These are phyloP conservation scores for Platanista minor DNA, from an alignment of 2,113 vertebrate species.

Conservation along the genomic window DNA sequence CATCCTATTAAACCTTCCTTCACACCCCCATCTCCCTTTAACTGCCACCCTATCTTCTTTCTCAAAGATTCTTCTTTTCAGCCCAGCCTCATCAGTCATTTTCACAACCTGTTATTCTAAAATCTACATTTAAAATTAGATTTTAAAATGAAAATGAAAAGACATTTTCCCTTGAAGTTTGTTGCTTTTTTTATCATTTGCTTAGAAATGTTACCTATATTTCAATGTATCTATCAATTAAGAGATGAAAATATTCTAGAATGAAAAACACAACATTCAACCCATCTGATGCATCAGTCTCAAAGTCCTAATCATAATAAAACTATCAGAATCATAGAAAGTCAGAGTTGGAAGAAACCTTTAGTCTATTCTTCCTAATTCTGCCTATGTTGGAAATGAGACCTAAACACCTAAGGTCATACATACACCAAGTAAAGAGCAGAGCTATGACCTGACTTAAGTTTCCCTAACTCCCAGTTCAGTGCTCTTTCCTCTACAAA, in stretches of 20 bases:
- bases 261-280: not conserved
- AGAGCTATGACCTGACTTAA: not conserved
- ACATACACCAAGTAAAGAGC: not conserved
- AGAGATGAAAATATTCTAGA: not conserved
- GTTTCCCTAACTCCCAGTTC: not conserved
- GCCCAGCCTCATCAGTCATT: not conserved
- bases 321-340: not conserved
- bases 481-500: not conserved
- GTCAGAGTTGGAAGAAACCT: not conserved
- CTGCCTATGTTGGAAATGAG: not conserved
- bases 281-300: not conserved
- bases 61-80: not conserved
- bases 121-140: constrained; percentile 48
- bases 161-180: constrained; percentile 30
- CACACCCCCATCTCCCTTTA: not conserved
- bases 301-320: not conserved
- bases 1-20: not conserved
- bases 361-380: not conserved
- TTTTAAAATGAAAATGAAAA: constrained; percentile 33
- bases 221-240: constrained; percentile 18
- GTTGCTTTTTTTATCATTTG: not conserved
- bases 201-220: not conserved
- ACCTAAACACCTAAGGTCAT: not conserved
- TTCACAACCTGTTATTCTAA: constrained; percentile 10
- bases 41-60: not conserved